These are phyloP conservation scores for Scaptomyza montana DNA, from an alignment of 1,140 invertebrate species.

Conservation along the genomic window DNA sequence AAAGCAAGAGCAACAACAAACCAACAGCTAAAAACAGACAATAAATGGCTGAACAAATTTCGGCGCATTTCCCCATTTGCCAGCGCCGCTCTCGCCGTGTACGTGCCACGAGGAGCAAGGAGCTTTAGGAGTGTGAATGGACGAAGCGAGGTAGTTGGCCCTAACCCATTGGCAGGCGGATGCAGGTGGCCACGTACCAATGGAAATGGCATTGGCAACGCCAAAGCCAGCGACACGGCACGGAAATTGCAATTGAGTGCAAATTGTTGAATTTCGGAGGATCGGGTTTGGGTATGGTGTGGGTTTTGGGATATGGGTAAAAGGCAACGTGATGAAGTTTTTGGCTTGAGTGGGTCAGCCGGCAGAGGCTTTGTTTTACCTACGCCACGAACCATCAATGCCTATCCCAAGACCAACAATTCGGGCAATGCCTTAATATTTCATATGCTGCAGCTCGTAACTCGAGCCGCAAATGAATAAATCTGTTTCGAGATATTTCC, in stretches of 20 bases:
- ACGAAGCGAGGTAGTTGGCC: neutral
- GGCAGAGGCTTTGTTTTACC: constrained; percentile 8
- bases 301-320: too few relatives aligned
- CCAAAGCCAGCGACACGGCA: constrained; percentile 38
- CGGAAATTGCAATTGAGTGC: constrained; percentile 81
- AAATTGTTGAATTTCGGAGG: constrained; percentile 53
- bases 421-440: constrained; percentile 32
- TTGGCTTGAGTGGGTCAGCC: constrained; percentile 15
- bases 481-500: constrained; percentile 38
- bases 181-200: constrained; percentile 64
- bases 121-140: neutral
- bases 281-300: neutral
- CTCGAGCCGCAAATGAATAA: constrained; percentile 29
- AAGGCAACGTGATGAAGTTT: constrained; percentile 7
- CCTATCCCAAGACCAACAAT: constrained; percentile 5
- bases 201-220: constrained; percentile 61
- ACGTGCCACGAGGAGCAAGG: constrained; percentile 25
- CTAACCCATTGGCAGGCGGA: constrained; percentile 22
- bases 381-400: neutral
- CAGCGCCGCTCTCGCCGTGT: constrained; percentile 46
- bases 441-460: constrained; percentile 43
- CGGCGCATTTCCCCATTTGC: constrained; percentile 61
- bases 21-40: constrained; percentile 59
- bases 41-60: constrained; percentile 79
- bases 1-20: constrained; percentile 26